phyloP scores from a whole-genome alignment of 1,140 invertebrate genomes.

The Cepaea nemoralis region DNA sequence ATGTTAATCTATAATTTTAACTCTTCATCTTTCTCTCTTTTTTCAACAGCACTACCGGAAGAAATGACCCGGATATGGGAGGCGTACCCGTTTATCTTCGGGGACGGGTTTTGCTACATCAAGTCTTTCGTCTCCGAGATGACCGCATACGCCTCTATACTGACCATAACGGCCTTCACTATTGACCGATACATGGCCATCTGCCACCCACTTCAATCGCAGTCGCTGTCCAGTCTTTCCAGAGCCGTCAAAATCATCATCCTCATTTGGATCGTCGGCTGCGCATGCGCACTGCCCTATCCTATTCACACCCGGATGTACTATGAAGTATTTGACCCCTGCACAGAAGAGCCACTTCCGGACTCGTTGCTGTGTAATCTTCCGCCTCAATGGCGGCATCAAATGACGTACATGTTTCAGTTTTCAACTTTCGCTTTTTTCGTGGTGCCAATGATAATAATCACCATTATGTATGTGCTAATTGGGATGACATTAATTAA shows the following conservation, averaged over 20 bases:
- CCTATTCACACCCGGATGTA: slow-evolving; percentile 55
- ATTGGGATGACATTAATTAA: slow-evolving; percentile 66
- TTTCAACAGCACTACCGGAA: slow-evolving; percentile 79
- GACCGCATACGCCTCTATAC: slow-evolving; percentile 90
- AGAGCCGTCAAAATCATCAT: slow-evolving; percentile 84
- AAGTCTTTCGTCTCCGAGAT: slow-evolving; percentile 88
- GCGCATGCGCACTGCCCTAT: slow-evolving; percentile 82
- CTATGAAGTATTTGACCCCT: slow-evolving; percentile 48
- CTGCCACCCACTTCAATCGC: slow-evolving; percentile 89
- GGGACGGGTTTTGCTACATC: slow-evolving; percentile 85
- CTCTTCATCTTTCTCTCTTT: too few relatives aligned
- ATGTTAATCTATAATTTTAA: too few relatives aligned
- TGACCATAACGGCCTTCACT: slow-evolving; percentile 93
- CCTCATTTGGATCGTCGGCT: slow-evolving; percentile 82
- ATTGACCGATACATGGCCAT: slow-evolving; percentile 94
- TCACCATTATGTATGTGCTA: slow-evolving; percentile 67
- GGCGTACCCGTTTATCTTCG: slow-evolving; percentile 88
- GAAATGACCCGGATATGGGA: slow-evolving; percentile 89
- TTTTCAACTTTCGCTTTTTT: slow-evolving; percentile 69
- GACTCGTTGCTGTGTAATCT: slow-evolving; percentile 45
- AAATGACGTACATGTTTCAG: slow-evolving; percentile 57
- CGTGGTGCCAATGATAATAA: slow-evolving; percentile 68
- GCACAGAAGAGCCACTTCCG: slow-evolving; percentile 47
- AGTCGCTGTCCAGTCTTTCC: slow-evolving; percentile 86
- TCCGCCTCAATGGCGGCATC: slow-evolving; percentile 37